Evolutionary conservation across 2,888 invertebrate species (phyloP).

Genomic region (Chloroclysta siterata): DNA sequence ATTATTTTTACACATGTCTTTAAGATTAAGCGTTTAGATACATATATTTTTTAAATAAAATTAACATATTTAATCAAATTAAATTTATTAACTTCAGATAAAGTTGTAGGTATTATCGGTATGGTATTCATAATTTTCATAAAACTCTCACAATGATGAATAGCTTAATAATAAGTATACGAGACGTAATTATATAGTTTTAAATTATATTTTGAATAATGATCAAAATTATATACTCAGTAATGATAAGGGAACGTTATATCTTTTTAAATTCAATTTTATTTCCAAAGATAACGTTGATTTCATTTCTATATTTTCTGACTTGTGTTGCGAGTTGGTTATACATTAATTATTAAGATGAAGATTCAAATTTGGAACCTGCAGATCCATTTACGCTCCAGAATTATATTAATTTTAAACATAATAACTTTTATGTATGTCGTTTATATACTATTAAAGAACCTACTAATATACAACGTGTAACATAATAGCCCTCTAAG

Average conservation of each 20-base stretch:
- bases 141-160: slow-evolving; percentile 46
- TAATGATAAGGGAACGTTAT: slow-evolving; percentile 56
- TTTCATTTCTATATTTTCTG: too few species aligned
- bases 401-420: too few species aligned
- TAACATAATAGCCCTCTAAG: too few species aligned
- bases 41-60: slow-evolving; percentile 46
- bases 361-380: too few species aligned
- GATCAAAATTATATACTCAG: slow-evolving; percentile 80
- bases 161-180: slow-evolving; percentile 42
- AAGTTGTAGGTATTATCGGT: slow-evolving; percentile 44
- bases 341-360: too few species aligned
- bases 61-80: slow-evolving; percentile 45
- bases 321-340: too few species aligned
- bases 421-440: too few species aligned
- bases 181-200: slow-evolving; percentile 42
- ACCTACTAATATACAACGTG: too few species aligned
- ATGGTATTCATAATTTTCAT: slow-evolving; percentile 43
- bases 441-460: too few species aligned
- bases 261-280: slow-evolving; percentile 20
- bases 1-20: slow-evolving; percentile 31
- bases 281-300: background rate
- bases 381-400: too few species aligned
- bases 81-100: slow-evolving; percentile 28
- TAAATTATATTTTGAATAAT: slow-evolving; percentile 53
- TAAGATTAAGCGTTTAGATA: slow-evolving; percentile 24